Evolutionary conservation across 1,140 invertebrate genomes (phyloP), one percentile per base, ranked within the genome.

Genomic region (Cryptotermes secundus): DNA sequence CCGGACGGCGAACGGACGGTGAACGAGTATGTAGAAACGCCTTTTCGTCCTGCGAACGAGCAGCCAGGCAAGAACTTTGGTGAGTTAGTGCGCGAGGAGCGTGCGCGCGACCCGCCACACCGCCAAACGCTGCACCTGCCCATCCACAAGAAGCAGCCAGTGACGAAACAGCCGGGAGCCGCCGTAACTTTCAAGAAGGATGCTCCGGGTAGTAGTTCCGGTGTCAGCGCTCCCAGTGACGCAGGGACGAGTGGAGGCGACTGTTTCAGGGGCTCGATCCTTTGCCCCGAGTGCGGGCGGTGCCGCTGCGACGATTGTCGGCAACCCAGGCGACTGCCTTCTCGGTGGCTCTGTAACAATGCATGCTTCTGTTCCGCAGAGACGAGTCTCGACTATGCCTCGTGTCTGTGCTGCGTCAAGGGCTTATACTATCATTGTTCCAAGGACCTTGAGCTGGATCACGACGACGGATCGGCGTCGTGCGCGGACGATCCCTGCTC

Each of bases 341-440:
- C 94, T 86, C 92, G 93, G 82, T 98, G 97, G 97, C 92, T 97
- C 85, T 97, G 97, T 91, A 93, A 95, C 90, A 93, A 96, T 88
- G 94, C 94, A 89, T 97, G 95, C 90, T 93, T 96, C 87, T 95
- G 96, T 90, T 97, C 96, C 87, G 95, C 96, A 81, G 95, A 97
- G 89, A 94, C 95, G 84, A 92, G 94, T 86, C 93, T 98, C 85
- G 96, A 98, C 90, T 96, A 96, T 89, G 94, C 94, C 82, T 96
- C 96, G 85, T 98, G 97, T 89, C 92, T 98, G 90, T 98, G 97
- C 91, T 98, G 96, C 90, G 96, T 97, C 86, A 97, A 98, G 89
- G 96, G 95, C 79, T 89, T 97, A 45, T 97, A 98, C 89, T 99
- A 98, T 90, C 97, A 98, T 89, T 98, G 96, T 90, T 94, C 94